phyloP scores from a whole-genome alignment of 1,140 invertebrate genomes.

The Aphaenogaster ashmeadi region DNA sequence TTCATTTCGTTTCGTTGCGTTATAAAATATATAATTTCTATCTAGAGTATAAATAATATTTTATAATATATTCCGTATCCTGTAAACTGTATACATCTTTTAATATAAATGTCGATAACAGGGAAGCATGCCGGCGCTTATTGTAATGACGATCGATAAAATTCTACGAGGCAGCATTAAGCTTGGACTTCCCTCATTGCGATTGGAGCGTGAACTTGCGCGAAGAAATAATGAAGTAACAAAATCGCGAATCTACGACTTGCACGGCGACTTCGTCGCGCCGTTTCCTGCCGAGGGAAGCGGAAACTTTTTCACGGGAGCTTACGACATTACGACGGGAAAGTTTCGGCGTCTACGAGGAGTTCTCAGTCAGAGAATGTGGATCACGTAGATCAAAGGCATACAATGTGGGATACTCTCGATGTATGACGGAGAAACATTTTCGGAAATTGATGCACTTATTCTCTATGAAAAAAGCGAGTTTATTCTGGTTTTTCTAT shows the following conservation, averaged over 20 bases:
- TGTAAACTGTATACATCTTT: not conserved
- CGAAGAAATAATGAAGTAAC: constrained; percentile 73
- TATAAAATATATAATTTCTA: not conserved
- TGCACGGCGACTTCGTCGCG: constrained; percentile 63
- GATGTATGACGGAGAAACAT: not conserved
- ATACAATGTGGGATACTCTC: constrained; percentile 26
- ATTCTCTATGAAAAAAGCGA: constrained; percentile 5
- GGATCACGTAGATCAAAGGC: constrained; percentile 70
- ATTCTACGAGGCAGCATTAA: constrained; percentile 54
- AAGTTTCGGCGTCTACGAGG: constrained; percentile 64
- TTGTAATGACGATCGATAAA: constrained; percentile 6
- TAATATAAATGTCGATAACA: constrained; percentile 3
- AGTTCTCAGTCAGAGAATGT: constrained; percentile 62
- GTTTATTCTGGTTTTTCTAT: constrained; percentile 25
- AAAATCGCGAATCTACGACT: constrained; percentile 73
- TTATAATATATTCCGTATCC: not conserved
- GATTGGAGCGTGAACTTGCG: constrained; percentile 65
- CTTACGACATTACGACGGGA: constrained; percentile 70
- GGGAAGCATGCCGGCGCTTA: not conserved
- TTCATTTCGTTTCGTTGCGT: not conserved
- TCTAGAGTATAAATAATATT: not conserved
- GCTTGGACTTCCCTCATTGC: constrained; percentile 38
- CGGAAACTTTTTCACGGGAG: constrained; percentile 67
- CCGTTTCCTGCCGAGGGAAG: constrained; percentile 34
- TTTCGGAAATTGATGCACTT: constrained; percentile 25